phyloP scores from a whole-genome alignment of 2,888 invertebrate genomes.

The Calliscelio sp. region DNA sequence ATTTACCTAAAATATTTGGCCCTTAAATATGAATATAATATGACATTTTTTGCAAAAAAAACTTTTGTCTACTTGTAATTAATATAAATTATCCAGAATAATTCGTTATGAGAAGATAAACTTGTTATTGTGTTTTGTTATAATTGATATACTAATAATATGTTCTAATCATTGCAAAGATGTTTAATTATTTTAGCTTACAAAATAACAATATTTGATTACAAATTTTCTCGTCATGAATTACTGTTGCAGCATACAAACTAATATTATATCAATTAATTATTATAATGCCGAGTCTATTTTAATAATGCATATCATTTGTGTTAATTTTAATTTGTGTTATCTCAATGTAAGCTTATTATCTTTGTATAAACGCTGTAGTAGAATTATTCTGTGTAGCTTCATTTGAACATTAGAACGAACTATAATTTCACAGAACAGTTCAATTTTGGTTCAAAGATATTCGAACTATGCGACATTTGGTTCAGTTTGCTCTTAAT shows the following conservation, averaged over 20 bases:
- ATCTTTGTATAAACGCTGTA: slow-evolving; percentile 5
- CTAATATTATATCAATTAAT: neutral
- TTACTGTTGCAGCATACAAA: neutral
- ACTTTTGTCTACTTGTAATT: too few relatives aligned
- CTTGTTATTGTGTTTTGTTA: too few relatives aligned
- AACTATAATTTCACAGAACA: slow-evolving; percentile 43
- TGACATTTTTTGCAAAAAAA: too few relatives aligned
- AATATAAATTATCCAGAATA: too few relatives aligned
- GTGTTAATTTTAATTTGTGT: slow-evolving; percentile 3
- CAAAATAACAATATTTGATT: too few relatives aligned
- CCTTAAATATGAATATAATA: too few relatives aligned
- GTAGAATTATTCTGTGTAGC: slow-evolving; percentile 17
- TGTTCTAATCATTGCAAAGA: too few relatives aligned
- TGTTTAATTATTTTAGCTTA: too few relatives aligned
- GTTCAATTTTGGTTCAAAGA: slow-evolving; percentile 38
- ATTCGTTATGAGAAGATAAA: too few relatives aligned
- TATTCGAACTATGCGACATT: slow-evolving; percentile 49
- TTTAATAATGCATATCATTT: neutral
- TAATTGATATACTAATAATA: too few relatives aligned
- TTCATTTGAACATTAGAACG: slow-evolving; percentile 24
- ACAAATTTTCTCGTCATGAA: too few relatives aligned
- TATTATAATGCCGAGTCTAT: neutral
- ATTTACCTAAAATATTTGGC: too few relatives aligned
- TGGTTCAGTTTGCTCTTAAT: slow-evolving; percentile 48
- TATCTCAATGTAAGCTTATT: slow-evolving; percentile 3